Evolutionary conservation across 53 echinoderm and acorn worm species (phyloP).

Genomic region (Crossaster papposus): DNA sequence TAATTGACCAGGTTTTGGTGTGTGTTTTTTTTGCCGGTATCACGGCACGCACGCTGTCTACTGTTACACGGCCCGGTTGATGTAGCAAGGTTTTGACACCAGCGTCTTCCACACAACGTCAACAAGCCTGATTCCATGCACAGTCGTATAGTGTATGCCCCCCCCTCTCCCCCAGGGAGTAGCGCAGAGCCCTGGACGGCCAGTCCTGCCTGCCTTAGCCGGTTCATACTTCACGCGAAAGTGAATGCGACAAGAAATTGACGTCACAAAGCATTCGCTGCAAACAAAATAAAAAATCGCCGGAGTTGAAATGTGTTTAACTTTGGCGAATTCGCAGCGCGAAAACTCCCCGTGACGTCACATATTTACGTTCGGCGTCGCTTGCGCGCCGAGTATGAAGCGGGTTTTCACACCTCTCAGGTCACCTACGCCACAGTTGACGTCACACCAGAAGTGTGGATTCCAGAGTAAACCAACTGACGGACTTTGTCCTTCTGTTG

Average conservation of each 20-base stretch:
- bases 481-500: not conserved
- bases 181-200: not conserved
- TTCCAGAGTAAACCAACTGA: not conserved
- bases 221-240: too few species aligned
- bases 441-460: not conserved
- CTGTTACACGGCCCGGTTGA: not conserved
- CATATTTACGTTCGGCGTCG: too few species aligned
- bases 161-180: too few species aligned
- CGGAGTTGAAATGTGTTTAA: too few species aligned
- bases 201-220: not conserved
- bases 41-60: not conserved
- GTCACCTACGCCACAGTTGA: not conserved
- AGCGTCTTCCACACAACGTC: slow-evolving; percentile 5
- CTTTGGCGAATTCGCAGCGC: too few species aligned
- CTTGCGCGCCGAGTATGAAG: too few species aligned
- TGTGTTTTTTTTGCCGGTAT: not conserved
- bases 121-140: not conserved
- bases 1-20: slow-evolving; percentile 9
- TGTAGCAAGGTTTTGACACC: slow-evolving; percentile 17
- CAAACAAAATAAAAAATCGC: too few species aligned
- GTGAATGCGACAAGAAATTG: too few species aligned
- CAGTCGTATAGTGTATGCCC: not conserved
- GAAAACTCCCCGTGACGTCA: too few species aligned
- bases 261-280: too few species aligned
- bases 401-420: not conserved